These are phyloP conservation scores for Bettongia penicillata DNA, from an alignment of 2,113 vertebrate genomes.

Conservation along the genomic window DNA sequence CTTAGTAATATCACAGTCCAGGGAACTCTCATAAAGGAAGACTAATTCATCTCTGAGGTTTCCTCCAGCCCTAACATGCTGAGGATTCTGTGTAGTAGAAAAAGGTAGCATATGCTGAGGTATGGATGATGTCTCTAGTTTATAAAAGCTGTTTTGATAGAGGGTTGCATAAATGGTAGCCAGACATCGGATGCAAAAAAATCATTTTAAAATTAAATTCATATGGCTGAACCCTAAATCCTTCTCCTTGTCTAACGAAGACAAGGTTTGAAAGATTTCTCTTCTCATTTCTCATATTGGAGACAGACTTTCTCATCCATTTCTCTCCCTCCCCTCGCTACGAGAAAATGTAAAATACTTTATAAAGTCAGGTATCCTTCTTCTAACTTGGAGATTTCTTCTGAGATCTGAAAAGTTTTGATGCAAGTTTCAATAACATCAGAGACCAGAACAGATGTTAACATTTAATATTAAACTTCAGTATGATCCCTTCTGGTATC, in stretches of 20 bases:
- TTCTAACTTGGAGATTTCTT: slow-evolving; percentile 47
- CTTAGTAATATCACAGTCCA: neutral
- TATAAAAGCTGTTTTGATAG: neutral
- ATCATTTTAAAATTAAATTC: slow-evolving; percentile 36
- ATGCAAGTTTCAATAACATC: slow-evolving; percentile 53
- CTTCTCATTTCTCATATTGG: slow-evolving; percentile 45
- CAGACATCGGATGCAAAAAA: neutral
- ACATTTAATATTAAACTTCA: slow-evolving; percentile 59
- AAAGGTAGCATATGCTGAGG: neutral
- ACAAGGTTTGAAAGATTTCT: slow-evolving; percentile 5
- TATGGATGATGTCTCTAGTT: neutral
- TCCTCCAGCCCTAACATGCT: neutral
- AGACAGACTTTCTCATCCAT: slow-evolving; percentile 13
- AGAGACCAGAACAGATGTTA: slow-evolving; percentile 69
- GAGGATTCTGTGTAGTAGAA: neutral
- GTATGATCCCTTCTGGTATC: slow-evolving; percentile 52
- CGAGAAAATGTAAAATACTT: slow-evolving; percentile 41
- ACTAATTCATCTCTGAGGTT: neutral
- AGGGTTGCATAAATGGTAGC: neutral
- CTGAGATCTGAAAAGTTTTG: slow-evolving; percentile 53
- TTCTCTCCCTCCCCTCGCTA: slow-evolving; percentile 18
- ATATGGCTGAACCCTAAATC: slow-evolving; percentile 20
- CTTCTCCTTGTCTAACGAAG: slow-evolving; percentile 3
- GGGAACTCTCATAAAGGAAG: neutral
- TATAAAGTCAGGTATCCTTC: slow-evolving; percentile 25